Evolutionary conservation across 2,888 invertebrate genomes (phyloP).

Genomic region (Arrhopalites spinosus): DNA sequence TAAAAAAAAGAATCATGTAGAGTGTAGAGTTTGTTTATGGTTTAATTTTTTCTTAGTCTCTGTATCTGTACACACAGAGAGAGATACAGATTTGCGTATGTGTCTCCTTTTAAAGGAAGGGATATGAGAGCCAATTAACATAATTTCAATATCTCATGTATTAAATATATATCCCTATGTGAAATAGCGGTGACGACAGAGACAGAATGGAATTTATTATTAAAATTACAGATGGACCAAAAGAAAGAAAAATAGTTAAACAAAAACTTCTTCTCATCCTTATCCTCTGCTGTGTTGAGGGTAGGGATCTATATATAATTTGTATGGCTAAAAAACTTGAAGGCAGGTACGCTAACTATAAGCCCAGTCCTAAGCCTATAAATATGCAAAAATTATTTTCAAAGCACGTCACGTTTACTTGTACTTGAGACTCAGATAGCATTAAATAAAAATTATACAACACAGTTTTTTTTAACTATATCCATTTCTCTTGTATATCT

Average conservation of each 20-base stretch:
- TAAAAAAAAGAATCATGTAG: too few species aligned
- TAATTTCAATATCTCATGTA: conserved; percentile 27
- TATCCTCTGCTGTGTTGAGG: background rate
- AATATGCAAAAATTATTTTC: background rate
- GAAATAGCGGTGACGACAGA: conserved; percentile 34
- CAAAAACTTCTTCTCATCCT: background rate
- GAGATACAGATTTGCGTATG: background rate
- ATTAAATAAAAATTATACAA: background rate
- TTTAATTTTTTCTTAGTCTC: background rate
- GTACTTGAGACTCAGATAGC: too few species aligned
- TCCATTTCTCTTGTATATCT: background rate
- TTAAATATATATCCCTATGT: conserved; percentile 14
- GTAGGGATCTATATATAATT: background rate
- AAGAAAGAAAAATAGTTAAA: too few species aligned
- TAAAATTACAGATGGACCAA: conserved; percentile 13
- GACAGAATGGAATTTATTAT: conserved; percentile 18
- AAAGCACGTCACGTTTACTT: too few species aligned
- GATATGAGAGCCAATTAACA: conserved; percentile 11
- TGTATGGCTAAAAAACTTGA: background rate
- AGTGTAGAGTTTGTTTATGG: background rate
- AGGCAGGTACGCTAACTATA: background rate
- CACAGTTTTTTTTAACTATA: conserved; percentile 4
- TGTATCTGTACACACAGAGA: too few species aligned
- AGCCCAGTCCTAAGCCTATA: background rate
- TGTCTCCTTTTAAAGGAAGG: background rate